phyloP scores from a whole-genome alignment of 2,797 vertebrate genomes.

The Bothrops alternatus region DNA sequence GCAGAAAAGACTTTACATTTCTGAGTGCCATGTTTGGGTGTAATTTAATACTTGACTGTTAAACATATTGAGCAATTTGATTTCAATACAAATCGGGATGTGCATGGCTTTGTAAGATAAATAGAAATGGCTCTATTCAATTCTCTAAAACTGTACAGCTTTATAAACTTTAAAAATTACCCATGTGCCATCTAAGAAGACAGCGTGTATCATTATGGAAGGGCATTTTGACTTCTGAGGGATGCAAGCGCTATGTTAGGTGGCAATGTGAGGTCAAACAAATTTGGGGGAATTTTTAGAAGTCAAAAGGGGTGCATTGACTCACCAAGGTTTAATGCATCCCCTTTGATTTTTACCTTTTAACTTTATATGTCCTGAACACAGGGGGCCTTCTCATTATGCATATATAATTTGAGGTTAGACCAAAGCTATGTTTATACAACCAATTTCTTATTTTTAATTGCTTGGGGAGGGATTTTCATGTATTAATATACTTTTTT shows the following conservation, averaged over 20 bases:
- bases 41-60: background rate
- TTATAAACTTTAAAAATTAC: background rate
- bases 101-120: background rate
- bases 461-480: background rate
- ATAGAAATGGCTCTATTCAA: background rate
- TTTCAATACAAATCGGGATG: background rate
- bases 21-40: background rate
- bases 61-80: background rate
- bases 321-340: background rate
- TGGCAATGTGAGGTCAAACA: background rate
- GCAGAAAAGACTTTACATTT: background rate
- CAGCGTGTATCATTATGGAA: background rate
- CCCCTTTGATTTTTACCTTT: background rate
- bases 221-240: background rate
- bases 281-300: background rate
- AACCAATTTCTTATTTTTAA: background rate
- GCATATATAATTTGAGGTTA: background rate
- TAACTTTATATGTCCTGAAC: background rate
- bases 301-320: background rate
- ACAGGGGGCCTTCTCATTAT: background rate
- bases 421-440: background rate
- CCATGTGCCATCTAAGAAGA: background rate
- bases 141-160: background rate
- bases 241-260: background rate
- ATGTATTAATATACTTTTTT: background rate